Conservation (phyloP, 1,140 invertebrate genomes). For the Macrocentrus cingulum region DNA sequence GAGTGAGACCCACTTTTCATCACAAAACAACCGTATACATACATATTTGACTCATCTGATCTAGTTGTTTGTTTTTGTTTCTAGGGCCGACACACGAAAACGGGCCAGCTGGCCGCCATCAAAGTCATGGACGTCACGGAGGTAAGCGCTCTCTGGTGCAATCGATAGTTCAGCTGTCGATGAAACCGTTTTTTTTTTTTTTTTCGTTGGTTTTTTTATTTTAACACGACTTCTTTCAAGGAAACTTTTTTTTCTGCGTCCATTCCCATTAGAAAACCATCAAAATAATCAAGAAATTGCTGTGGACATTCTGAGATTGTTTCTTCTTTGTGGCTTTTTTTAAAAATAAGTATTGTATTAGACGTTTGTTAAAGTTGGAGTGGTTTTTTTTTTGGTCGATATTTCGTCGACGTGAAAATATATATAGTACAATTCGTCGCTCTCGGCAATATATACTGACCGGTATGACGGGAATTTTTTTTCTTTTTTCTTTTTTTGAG, state of each 20-base stretch:
- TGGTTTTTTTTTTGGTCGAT: no score
- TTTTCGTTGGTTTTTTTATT: background rate
- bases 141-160: slow-evolving; percentile 52
- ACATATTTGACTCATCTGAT: slow-evolving; percentile 7
- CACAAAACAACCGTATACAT: background rate
- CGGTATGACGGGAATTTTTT: no score
- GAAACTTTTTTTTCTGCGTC: slow-evolving; percentile 3
- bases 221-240: background rate
- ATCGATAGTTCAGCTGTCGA: slow-evolving; percentile 22
- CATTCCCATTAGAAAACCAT: slow-evolving; percentile 6
- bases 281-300: background rate
- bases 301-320: background rate
- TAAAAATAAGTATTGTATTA: no score
- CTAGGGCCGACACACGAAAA: slow-evolving; percentile 98
- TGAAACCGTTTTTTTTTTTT: slow-evolving; percentile 17
- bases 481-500: no score
- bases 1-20: background rate
- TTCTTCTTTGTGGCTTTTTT: background rate
- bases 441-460: no score
- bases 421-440: no score
- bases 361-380: no score
- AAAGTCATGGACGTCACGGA: slow-evolving; percentile 99
- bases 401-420: no score
- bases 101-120: slow-evolving; percentile 97
- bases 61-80: slow-evolving; percentile 37